Evolutionary conservation across 2,888 invertebrate genomes (phyloP), one percentile per base, ranked within the genome.

Genomic region (Linyphia triangularis): DNA sequence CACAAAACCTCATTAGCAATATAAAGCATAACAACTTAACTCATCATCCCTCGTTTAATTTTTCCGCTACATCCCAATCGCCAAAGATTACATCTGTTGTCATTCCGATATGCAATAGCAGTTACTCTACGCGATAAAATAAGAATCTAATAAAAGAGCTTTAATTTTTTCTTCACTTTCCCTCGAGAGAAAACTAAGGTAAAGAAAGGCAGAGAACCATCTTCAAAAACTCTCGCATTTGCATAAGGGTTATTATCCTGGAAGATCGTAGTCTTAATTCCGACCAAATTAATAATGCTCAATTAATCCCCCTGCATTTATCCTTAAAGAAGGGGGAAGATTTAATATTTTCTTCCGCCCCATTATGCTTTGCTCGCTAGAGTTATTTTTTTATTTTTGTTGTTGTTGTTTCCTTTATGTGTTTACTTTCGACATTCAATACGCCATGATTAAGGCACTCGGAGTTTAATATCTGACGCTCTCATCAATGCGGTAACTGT

Each of bases 201-300:
- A 73, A 57, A 59, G 33, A 75, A 57, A 75, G n/a, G 22, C 19
- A 43, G 22, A 19, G 22, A 57, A 30, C 16, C n/a, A 22, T 43
- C 43, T 24, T 24, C 16, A 26, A 65, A n/a, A 63, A 22, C 73
- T 43, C 4, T 6, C 19, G 4, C 72, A 73, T 83, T 72, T 72
- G 72, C 63, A 73, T 83, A 43, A 63, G 33, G 43, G 73, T 73
- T 83, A 73, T 83, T 83, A 83, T 65, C 63, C 72, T 26, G 1
- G 59, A 30, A n/a, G n/a, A 59, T 28, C 30, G 22, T 19, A 61
- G 61, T 73, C 83, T 73, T 83, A 72, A 83, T 83, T 73, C 83
- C 28, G n/a, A 26, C 28, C 65, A 63, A 73, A 73, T 83, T 83
- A 83, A 83, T 83, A 83, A 83, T 73, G 30, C 83, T 83, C 83